Percentiles rank a stretch among this genome's conserved stretches.
Evolutionary conservation across 1,140 invertebrate genomes (phyloP).

Genomic region (Elysia chlorotica): DNA sequence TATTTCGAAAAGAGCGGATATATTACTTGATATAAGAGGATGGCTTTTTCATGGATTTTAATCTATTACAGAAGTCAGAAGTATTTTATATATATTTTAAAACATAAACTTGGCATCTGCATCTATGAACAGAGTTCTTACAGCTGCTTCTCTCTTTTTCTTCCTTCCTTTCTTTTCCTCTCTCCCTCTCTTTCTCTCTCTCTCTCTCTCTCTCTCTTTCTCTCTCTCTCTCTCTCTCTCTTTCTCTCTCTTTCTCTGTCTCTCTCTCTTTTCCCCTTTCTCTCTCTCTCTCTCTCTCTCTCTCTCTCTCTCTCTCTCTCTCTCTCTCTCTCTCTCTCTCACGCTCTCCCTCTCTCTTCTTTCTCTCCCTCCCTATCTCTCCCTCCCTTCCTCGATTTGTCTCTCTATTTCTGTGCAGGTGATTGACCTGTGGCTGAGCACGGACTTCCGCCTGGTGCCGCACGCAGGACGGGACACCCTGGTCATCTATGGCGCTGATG

Average conservation of each 20-base stretch:
- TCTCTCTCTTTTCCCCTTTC: not conserved
- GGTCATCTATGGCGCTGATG: conserved; percentile 79
- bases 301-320: not conserved
- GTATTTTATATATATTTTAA: too few species aligned
- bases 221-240: not conserved
- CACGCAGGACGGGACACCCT: conserved; percentile 71
- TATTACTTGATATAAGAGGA: too few species aligned
- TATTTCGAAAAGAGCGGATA: too few species aligned
- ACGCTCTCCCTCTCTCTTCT: not conserved
- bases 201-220: not conserved
- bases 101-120: too few species aligned
- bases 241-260: not conserved
- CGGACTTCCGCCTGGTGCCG: conserved; percentile 57
- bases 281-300: not conserved
- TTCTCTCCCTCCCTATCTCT: not conserved
- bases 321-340: not conserved
- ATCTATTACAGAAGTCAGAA: too few species aligned
- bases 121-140: too few species aligned
- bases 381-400: not conserved
- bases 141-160: not conserved
- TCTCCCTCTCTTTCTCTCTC: not conserved
- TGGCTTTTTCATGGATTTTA: too few species aligned
- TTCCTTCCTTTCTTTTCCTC: not conserved
- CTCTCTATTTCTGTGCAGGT: conserved; percentile 37
- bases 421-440: conserved; percentile 56